Percentiles rank a stretch among this genome's conserved stretches.
Evolutionary conservation across 2,888 invertebrate species (phyloP).

Genomic region (Stegophylla sp.): DNA sequence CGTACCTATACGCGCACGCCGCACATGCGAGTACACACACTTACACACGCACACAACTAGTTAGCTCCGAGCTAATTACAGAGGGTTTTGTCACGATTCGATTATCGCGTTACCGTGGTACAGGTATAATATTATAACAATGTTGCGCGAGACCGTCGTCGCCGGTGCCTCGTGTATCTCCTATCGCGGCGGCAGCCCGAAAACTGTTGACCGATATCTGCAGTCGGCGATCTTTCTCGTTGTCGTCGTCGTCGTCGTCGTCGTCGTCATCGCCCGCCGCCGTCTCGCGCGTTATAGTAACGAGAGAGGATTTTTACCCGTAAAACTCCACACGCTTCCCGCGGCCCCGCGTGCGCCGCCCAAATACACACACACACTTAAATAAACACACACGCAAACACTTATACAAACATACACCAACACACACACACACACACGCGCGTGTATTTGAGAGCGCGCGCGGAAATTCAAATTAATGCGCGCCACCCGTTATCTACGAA

Average conservation of each 20-base stretch:
- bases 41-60: not conserved
- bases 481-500: conserved; percentile 45
- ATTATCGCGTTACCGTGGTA: conserved; percentile 48
- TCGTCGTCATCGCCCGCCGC: not conserved
- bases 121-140: conserved; percentile 19
- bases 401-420: not conserved
- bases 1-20: not conserved
- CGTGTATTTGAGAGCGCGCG: conserved; percentile 10
- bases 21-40: not conserved
- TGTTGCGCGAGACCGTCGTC: conserved; percentile 8
- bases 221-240: conserved; percentile 26
- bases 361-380: not conserved
- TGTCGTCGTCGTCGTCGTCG: conserved; percentile 14
- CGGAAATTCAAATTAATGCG: conserved; percentile 56
- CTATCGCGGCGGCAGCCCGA: conserved; percentile 39
- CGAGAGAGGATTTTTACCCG: conserved; percentile 19
- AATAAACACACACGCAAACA: not conserved
- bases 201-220: conserved; percentile 55
- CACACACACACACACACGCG: not conserved
- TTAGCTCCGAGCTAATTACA: conserved; percentile 52
- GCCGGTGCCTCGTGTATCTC: conserved; percentile 12
- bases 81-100: conserved; percentile 58
- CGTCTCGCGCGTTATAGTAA: not conserved
- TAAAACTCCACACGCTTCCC: not conserved
- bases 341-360: not conserved